Evolutionary conservation across 2,113 vertebrate species (phyloP), one percentile per base, ranked within the genome.

Genomic region (Coregonus clupeaformis): DNA sequence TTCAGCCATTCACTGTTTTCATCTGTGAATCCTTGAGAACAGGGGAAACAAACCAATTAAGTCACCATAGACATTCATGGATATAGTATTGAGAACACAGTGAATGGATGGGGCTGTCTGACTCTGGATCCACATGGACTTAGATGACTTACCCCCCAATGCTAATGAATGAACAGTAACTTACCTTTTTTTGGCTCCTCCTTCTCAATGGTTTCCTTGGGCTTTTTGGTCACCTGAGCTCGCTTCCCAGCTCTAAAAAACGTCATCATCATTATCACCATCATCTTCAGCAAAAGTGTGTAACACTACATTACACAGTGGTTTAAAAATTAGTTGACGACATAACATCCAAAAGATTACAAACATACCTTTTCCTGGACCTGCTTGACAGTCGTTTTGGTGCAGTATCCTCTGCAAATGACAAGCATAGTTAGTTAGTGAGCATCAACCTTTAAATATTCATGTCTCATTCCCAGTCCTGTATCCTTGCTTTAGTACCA

Each of bases 371-470:
- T 89, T 92, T 95, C 65, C 94, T 91, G 27, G 85, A 92, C 85
- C 95, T 93, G 47, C 95, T 95, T 32, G 96, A 98, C 20, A 96
- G 87, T 55, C 95, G 95, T 85, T 94, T 97, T 49, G 83, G 69
- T 16, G 18, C 90, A 2, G 89, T 80, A 6, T 63, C 71, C 18
- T 78, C 93, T 94, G 42, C 32, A 45, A 75, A 63, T 49, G n/a
- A 64, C 13, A 77, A 66, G 9, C 57, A 59, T 6, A 22, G n/a
- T 22, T 60, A n/a, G 6, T 22, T 59, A 60, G 57, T 22, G n/a
- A 60, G n/a, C n/a, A 24, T 60, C 5, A 49, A 13, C 47, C 13
- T 47, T 1, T 6, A 32, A 32, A 32, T 5, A 5, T 32, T 32
- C 32, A 32, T 32, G 32, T 32, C 32, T 32, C 32, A 32, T 32